phyloP scores from a whole-genome alignment of 2,888 invertebrate species.

The Terebella lapidaria region DNA sequence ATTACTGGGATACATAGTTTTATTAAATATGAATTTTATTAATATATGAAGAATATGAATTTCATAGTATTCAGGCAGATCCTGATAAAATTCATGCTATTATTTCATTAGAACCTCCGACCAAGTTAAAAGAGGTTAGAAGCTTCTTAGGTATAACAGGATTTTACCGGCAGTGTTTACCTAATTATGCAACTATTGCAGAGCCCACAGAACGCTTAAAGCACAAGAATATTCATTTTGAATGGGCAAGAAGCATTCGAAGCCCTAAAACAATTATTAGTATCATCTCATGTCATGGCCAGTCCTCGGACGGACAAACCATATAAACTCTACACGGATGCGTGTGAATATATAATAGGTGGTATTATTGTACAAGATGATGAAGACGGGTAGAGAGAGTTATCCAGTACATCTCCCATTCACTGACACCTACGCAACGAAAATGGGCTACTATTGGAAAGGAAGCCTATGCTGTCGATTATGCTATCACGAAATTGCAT shows the following conservation, averaged over 20 bases:
- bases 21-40: too few species aligned
- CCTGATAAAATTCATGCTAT: not conserved
- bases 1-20: not conserved
- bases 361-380: conserved; percentile 7
- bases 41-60: too few species aligned
- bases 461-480: conserved; percentile 5
- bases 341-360: conserved; percentile 1
- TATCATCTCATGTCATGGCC: not conserved
- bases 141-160: conserved; percentile 1
- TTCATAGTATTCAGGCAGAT: not conserved
- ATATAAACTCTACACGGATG: conserved; percentile 9
- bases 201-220: not conserved
- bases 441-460: conserved; percentile 7
- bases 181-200: conserved; percentile 1
- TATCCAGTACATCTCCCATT: conserved; percentile 7
- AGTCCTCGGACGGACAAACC: not conserved
- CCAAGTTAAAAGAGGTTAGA: not conserved
- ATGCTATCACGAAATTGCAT: conserved; percentile 1
- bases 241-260: conserved; percentile 2
- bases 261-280: conserved; percentile 1
- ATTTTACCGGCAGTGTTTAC: not conserved
- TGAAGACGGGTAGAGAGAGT: conserved; percentile 5
- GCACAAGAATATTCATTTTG: not conserved
- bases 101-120: not conserved
- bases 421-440: not conserved